Evolutionary conservation across 2,797 vertebrate genomes (phyloP).

Genomic region (Argyrosomus regius): DNA sequence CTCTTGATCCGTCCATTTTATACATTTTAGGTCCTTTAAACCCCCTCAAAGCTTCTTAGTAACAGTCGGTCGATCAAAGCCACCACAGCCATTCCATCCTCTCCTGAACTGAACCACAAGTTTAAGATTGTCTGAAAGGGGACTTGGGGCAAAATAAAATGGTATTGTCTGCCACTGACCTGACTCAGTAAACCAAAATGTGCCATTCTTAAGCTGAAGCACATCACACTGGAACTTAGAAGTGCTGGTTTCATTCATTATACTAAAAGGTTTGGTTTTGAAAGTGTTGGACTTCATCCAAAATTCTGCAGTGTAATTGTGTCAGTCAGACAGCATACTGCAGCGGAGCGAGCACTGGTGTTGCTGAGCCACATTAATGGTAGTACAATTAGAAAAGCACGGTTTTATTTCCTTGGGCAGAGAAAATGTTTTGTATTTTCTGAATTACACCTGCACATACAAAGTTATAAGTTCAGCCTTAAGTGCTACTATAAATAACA

Average conservation of each 20-base stretch:
- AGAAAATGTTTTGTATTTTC: conserved; percentile 6
- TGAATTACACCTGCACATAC: conserved; percentile 3
- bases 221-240: conserved; percentile 51
- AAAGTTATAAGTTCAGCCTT: conserved; percentile 4
- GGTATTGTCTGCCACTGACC: conserved; percentile 79
- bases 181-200: conserved; percentile 78
- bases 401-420: not conserved
- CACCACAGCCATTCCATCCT: conserved; percentile 77
- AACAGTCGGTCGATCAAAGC: conserved; percentile 89
- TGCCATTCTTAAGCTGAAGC: conserved; percentile 68
- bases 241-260: conserved; percentile 60
- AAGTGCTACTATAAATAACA: conserved; percentile 26
- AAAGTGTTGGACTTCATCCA: conserved; percentile 55
- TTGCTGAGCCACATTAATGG: conserved; percentile 17
- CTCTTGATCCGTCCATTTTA: conserved; percentile 84
- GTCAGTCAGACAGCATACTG: conserved; percentile 15
- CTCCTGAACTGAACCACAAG: conserved; percentile 85
- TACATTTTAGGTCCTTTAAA: conserved; percentile 86
- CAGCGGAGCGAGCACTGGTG: conserved; percentile 3
- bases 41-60: conserved; percentile 88
- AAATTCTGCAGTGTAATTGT: conserved; percentile 44
- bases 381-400: not conserved
- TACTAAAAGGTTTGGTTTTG: conserved; percentile 42
- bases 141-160: conserved; percentile 77
- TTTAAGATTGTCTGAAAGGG: conserved; percentile 84